These are phyloP conservation scores for Microplitis mediator DNA, from an alignment of 1,140 invertebrate species.

Conservation along the genomic window DNA sequence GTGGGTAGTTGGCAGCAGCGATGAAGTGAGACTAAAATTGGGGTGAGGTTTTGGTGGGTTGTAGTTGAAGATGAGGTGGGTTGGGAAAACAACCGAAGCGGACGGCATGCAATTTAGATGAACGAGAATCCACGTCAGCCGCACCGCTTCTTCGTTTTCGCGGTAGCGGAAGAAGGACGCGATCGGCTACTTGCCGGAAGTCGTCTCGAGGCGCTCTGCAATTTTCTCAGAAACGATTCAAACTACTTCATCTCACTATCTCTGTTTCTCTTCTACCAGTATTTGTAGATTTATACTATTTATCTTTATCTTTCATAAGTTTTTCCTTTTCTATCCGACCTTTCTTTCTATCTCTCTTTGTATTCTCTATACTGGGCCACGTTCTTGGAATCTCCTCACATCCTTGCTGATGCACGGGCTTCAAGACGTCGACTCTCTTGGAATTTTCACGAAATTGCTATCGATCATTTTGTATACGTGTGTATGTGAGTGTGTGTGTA, in stretches of 20 bases:
- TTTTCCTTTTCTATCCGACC: neutral
- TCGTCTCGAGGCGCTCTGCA: conserved; percentile 31
- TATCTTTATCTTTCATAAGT: neutral
- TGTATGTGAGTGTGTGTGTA: neutral
- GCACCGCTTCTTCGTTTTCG: conserved; percentile 12
- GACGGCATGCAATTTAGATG: conserved; percentile 55
- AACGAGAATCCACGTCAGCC: conserved; percentile 40
- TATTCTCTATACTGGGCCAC: neutral
- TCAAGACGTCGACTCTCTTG: conserved; percentile 14
- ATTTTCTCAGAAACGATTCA: conserved; percentile 32
- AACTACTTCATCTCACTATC: conserved; percentile 1
- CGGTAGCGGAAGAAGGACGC: conserved; percentile 40
- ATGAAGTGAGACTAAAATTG: neutral
- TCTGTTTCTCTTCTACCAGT: neutral
- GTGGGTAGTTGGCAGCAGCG: neutral
- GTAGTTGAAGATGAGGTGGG: neutral
- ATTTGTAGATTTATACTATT: neutral
- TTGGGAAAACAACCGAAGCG: conserved; percentile 20
- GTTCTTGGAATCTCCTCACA: neutral
- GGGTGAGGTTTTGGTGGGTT: neutral
- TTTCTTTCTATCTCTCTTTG: neutral
- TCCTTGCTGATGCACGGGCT: neutral
- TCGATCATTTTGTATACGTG: conserved; percentile 27
- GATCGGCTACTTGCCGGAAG: conserved; percentile 36
- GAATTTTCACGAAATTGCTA: conserved; percentile 26